Percentiles rank a stretch among this genome's conserved stretches.
Conservation (phyloP, 2,113 vertebrate species). For the Labeo catla region DNA sequence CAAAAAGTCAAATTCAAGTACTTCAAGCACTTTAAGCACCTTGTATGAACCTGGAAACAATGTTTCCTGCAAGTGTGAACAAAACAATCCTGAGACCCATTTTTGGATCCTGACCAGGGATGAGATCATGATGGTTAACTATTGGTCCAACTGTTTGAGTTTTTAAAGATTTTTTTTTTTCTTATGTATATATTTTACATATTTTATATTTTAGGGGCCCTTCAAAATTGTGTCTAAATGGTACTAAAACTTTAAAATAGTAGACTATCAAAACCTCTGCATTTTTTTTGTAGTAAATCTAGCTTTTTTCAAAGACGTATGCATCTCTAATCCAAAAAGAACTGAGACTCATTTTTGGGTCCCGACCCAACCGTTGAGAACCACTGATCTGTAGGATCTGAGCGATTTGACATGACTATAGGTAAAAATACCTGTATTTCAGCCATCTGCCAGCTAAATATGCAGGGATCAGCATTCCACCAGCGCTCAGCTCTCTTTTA, state of each 20-base stretch:
- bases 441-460: conserved; percentile 26
- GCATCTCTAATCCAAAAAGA: not conserved
- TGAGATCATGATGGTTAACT: not conserved
- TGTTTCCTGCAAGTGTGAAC: not conserved
- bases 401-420: not conserved
- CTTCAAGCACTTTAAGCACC: too few species aligned
- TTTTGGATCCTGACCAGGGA: not conserved
- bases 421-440: conserved; percentile 27
- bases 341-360: not conserved
- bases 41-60: too few species aligned
- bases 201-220: not conserved
- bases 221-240: not conserved
- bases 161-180: not conserved
- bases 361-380: not conserved
- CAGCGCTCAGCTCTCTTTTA: conserved; percentile 5
- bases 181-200: not conserved
- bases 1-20: too few species aligned
- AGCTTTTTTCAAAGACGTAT: not conserved
- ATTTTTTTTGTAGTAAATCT: not conserved
- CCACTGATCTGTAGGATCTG: not conserved
- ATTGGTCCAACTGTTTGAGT: not conserved
- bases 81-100: not conserved
- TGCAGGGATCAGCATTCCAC: conserved; percentile 18
- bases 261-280: not conserved
- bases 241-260: not conserved